Conservation (phyloP, 2,113 vertebrate genomes). For the Chloroceryle aenea region DNA sequence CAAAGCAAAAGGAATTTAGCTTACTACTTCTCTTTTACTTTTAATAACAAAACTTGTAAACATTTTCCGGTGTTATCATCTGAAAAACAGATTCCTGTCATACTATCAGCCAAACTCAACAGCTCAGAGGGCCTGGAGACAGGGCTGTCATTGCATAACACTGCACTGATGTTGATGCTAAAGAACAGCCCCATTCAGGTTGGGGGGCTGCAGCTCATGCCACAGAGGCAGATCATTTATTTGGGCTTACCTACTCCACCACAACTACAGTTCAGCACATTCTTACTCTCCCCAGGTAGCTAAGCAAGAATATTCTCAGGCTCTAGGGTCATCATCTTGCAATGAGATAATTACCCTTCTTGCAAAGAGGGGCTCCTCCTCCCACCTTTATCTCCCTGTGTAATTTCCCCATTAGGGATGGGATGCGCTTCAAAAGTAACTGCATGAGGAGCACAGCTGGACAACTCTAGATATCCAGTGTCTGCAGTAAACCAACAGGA, state of each 20-base stretch:
- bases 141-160: not conserved
- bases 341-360: not conserved
- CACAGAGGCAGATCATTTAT: not conserved
- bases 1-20: not conserved
- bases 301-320: not conserved
- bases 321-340: not conserved
- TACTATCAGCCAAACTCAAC: not conserved
- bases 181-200: not conserved
- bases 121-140: not conserved
- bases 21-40: not conserved
- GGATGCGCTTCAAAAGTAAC: not conserved
- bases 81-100: not conserved
- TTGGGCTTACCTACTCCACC: not conserved
- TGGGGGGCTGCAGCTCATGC: not conserved
- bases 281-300: not conserved
- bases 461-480: not conserved
- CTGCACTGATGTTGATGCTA: not conserved
- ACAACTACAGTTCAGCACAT: not conserved
- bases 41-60: not conserved
- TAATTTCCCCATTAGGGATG: not conserved
- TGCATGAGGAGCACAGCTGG: not conserved
- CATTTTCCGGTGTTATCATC: not conserved
- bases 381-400: not conserved
- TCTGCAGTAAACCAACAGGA: not conserved
- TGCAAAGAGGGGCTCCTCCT: not conserved